Evolutionary conservation across 2,888 invertebrate species (phyloP).

Genomic region (Mythimna loreyi): DNA sequence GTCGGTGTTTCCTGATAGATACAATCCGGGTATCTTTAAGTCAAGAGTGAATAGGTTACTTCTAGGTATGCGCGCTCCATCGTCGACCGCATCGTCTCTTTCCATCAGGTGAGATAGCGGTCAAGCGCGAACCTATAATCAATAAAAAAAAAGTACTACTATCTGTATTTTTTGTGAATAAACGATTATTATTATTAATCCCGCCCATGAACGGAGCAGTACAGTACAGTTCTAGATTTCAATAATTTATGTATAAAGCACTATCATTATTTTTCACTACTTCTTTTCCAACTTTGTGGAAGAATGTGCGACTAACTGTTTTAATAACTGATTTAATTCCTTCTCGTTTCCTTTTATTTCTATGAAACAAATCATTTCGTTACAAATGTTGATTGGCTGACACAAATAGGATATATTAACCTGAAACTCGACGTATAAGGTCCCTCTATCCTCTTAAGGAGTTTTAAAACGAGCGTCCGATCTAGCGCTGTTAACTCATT

Average conservation of each 20-base stretch:
- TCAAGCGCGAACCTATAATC: too few species aligned
- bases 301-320: neutral
- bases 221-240: neutral
- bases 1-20: too few species aligned
- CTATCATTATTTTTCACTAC: neutral
- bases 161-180: too few species aligned
- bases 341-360: neutral
- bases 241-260: neutral
- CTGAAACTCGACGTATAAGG: slow-evolving; percentile 44
- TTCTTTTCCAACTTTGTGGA: neutral
- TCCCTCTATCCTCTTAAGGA: slow-evolving; percentile 25
- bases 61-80: too few species aligned
- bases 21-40: too few species aligned
- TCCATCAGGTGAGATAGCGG: too few species aligned
- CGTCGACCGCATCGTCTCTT: too few species aligned
- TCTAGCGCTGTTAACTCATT: slow-evolving; percentile 48
- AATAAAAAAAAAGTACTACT: too few species aligned
- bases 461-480: slow-evolving; percentile 47
- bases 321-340: neutral
- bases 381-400: slow-evolving; percentile 39
- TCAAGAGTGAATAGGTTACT: too few species aligned
- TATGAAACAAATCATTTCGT: slow-evolving; percentile 39
- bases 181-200: too few species aligned
- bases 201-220: too few species aligned
- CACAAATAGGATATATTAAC: slow-evolving; percentile 38